Percentiles rank a stretch among this genome's conserved stretches.
Conservation (phyloP, 2,888 invertebrate genomes). For the Drosophila affinis region DNA sequence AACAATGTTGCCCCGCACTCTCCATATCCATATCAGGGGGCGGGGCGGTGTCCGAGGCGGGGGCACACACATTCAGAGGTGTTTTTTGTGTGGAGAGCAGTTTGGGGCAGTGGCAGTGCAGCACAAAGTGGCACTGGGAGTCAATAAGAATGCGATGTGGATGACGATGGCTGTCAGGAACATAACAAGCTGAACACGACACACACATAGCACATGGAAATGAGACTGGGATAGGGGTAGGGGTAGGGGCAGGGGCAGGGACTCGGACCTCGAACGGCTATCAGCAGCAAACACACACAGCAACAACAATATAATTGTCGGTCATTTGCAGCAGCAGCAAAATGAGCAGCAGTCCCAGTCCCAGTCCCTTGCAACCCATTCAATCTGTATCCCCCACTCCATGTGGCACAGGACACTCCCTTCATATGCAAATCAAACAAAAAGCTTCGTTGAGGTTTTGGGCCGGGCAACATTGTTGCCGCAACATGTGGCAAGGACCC, state of each 20-base stretch:
- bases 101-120: constrained; percentile 33
- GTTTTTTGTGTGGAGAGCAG: constrained; percentile 10
- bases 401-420: constrained; percentile 2
- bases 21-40: too few relatives aligned
- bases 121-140: constrained; percentile 71
- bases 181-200: constrained; percentile 73
- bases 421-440: constrained; percentile 77
- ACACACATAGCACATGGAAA: constrained; percentile 49
- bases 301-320: constrained; percentile 78
- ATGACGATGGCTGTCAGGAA: constrained; percentile 65
- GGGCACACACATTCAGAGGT: constrained; percentile 9
- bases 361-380: neutral
- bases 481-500: constrained; percentile 56
- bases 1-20: constrained; percentile 60
- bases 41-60: neutral
- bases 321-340: constrained; percentile 75
- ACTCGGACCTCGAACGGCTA: constrained; percentile 46
- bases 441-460: constrained; percentile 38
- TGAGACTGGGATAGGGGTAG: constrained; percentile 29
- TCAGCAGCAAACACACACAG: constrained; percentile 50
- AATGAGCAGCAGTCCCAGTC: constrained; percentile 58
- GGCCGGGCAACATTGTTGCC: constrained; percentile 71
- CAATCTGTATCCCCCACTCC: neutral
- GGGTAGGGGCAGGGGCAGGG: neutral
- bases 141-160: constrained; percentile 77